phyloP scores from a whole-genome alignment of 2,888 invertebrate species.

The Aphidius colemani region DNA sequence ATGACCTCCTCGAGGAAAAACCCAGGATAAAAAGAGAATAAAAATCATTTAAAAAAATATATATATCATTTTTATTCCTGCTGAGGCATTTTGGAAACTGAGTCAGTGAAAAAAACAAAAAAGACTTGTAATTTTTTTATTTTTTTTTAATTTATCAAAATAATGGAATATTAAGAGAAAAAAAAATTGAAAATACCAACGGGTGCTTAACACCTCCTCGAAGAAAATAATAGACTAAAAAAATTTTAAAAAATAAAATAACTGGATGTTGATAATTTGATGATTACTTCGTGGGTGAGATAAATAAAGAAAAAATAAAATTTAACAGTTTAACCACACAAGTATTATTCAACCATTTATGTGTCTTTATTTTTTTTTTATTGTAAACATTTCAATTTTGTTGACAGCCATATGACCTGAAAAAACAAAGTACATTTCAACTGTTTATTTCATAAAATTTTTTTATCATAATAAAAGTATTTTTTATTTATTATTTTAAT shows the following conservation, averaged over 20 bases:
- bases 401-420: constrained; percentile 13
- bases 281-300: constrained; percentile 39
- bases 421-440: constrained; percentile 15
- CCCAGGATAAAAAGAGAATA: constrained; percentile 20
- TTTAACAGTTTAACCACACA: constrained; percentile 14
- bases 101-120: constrained; percentile 21
- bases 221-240: constrained; percentile 22
- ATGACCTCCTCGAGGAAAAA: constrained; percentile 14
- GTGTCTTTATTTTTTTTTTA: background rate
- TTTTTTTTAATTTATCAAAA: background rate
- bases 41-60: constrained; percentile 17
- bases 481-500: background rate
- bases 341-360: constrained; percentile 6
- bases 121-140: no score
- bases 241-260: constrained; percentile 39
- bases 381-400: constrained; percentile 13
- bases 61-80: background rate
- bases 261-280: background rate
- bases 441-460: constrained; percentile 9
- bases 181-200: constrained; percentile 38
- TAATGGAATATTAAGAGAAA: background rate
- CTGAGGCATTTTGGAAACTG: no score
- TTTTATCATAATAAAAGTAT: background rate
- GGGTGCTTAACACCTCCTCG: constrained; percentile 44
- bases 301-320: constrained; percentile 5